phyloP scores from a whole-genome alignment of 2,113 vertebrate genomes.

The Uria aalge region DNA sequence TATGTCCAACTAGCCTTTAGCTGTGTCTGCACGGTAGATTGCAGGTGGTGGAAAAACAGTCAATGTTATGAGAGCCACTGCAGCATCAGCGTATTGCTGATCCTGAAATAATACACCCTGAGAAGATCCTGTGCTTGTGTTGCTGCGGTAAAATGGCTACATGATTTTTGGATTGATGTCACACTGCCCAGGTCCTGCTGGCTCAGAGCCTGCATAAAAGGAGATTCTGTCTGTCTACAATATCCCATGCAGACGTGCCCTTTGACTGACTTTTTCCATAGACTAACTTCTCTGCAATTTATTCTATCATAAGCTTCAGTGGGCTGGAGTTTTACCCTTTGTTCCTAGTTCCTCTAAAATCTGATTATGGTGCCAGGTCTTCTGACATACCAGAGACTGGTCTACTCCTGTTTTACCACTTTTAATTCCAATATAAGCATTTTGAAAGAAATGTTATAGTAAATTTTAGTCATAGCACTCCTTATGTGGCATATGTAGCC shows the following conservation, averaged over 20 bases:
- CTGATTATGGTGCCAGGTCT: not conserved
- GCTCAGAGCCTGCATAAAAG: not conserved
- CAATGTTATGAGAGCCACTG: fast-evolving
- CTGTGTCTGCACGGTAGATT: not conserved
- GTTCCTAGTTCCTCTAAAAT: not conserved
- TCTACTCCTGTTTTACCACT: not conserved
- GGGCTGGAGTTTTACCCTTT: not conserved
- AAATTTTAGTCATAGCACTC: not conserved
- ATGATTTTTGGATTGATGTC: not conserved
- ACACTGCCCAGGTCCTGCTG: not conserved
- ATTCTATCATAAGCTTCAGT: not conserved
- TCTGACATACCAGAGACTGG: not conserved
- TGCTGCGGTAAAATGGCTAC: not conserved
- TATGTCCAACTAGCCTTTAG: not conserved
- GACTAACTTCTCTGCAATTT: not conserved
- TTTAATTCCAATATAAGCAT: not conserved
- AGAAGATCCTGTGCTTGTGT: not conserved
- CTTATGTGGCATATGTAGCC: not conserved
- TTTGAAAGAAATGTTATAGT: not conserved
- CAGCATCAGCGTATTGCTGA: not conserved
- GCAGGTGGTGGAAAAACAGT: not conserved
- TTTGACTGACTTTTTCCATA: not conserved
- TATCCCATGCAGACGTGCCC: not conserved
- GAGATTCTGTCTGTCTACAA: not conserved
- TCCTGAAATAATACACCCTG: not conserved